Percentiles rank a stretch among this genome's conserved stretches.
These are phyloP conservation scores for Caenorhabditis inopinata DNA, from an alignment of 1,140 invertebrate genomes.

Conservation along the genomic window DNA sequence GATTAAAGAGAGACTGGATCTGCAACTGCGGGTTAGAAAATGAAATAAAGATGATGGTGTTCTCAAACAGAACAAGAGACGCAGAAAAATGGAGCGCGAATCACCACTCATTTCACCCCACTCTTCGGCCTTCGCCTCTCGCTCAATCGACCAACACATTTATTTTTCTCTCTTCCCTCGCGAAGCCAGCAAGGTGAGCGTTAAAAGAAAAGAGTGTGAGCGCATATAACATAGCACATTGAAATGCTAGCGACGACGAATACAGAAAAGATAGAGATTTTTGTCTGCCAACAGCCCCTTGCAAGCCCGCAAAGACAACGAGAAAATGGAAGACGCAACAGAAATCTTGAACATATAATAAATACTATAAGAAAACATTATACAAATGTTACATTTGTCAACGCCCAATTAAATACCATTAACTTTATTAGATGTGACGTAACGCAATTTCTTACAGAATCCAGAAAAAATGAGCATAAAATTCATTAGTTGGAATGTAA, in stretches of 20 bases:
- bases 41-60: neutral
- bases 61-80: neutral
- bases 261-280: neutral
- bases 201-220: neutral
- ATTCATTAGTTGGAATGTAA: too few species aligned
- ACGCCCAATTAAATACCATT: too few species aligned
- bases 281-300: neutral
- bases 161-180: neutral
- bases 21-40: neutral
- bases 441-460: too few species aligned
- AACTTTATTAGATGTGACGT: too few species aligned
- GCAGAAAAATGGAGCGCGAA: neutral
- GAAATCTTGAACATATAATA: too few species aligned
- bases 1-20: neutral
- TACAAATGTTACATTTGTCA: too few species aligned
- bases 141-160: neutral
- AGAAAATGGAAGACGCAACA: too few species aligned
- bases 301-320: neutral
- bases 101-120: conserved; percentile 32
- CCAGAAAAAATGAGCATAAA: too few species aligned
- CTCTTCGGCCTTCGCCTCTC: neutral
- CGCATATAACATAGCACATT: neutral
- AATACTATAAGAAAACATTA: too few species aligned
- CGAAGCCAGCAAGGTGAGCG: conserved; percentile 13
- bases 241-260: conserved; percentile 3